Base-by-base conservation (phyloP, 2,888 invertebrate genomes). In the Acronicta leporina region DNA sequence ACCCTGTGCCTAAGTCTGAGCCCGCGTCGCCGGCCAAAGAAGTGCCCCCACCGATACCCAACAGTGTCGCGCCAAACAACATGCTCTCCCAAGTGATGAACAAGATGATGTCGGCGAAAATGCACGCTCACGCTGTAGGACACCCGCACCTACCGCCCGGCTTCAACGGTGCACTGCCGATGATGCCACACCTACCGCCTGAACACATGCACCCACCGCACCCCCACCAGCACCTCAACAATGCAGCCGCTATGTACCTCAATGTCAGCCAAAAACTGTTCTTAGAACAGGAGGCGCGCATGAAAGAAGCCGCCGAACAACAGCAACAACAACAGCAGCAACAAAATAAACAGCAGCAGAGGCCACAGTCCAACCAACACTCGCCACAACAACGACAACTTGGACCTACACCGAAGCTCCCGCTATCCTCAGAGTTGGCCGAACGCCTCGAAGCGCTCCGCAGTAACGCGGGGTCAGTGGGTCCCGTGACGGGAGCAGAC, bases 371-470 rank as follows among this genome's bases (percentile, higher is more conserved):
- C 47, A 96, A 95, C 68, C 95, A 95, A 71, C 95, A 95, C 73
- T 95, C 95, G 35, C 95, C 95, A 3, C 95, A 95, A 51, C 95
- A 93, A 51, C 92, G 95, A 75, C 93, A 89, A 62, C 88, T 90
- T 49, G 93, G 94, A 10, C 93, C 81, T n/a, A 83, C 95, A 73
- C 86, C 95, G 42, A 88, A 95, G 79, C 90, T 93, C 4, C 91
- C 95, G 16, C 90, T 95, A 42, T 95, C 96, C 16, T 96, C 97
- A 10, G 97, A 97, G 82, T 95, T 97, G 46, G 96, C 97, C 30
- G 97, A 98, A 83, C 95, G 97, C 77, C 94, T 97, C 78, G 97
- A 96, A 79, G 96, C 97, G 85, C 95, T 97, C 85, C 95, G 97
- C 75, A 96, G 95, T 80, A 96, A 95, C 75, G 95, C 96, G 27